A percentile compares a stretch with the other conserved stretches of the same genome.
Evolutionary conservation across 2,888 invertebrate genomes (phyloP).

Genomic region (Bruchidius siliquastri): DNA sequence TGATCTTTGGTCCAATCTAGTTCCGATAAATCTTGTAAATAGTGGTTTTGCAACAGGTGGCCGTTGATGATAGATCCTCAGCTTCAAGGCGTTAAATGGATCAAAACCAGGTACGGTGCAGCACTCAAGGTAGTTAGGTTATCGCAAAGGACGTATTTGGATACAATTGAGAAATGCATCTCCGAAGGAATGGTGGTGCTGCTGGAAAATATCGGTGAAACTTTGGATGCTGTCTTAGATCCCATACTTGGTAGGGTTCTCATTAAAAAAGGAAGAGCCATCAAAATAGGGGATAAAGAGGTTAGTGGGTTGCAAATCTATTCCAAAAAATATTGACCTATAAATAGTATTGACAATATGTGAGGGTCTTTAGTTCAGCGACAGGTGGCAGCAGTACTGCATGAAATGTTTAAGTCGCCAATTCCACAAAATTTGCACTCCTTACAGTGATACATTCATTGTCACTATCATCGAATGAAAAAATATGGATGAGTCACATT

Average conservation of each 20-base stretch:
- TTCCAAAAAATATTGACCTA: too few relatives aligned
- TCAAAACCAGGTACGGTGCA: slow-evolving; percentile 79
- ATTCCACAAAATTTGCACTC: too few relatives aligned
- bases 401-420: too few relatives aligned
- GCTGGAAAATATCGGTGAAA: slow-evolving; percentile 87
- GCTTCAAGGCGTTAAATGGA: slow-evolving; percentile 85
- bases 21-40: too few relatives aligned
- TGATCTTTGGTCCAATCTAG: too few relatives aligned
- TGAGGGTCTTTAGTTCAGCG: too few relatives aligned
- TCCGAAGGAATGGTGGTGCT: slow-evolving; percentile 71
- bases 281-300: slow-evolving; percentile 88
- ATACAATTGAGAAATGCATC: slow-evolving; percentile 65
- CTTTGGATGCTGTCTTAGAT: slow-evolving; percentile 85
- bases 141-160: slow-evolving; percentile 78
- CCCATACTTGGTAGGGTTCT: slow-evolving; percentile 82
- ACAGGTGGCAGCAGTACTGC: too few relatives aligned
- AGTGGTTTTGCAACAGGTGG: slow-evolving; percentile 55
- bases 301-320: not conserved
- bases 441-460: too few relatives aligned
- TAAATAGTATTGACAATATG: too few relatives aligned
- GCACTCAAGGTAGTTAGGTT: slow-evolving; percentile 71
- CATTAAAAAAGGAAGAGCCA: slow-evolving; percentile 77
- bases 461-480: too few relatives aligned
- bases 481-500: too few relatives aligned
- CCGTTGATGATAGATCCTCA: slow-evolving; percentile 95